Evolutionary conservation across 2,797 vertebrate species (phyloP), one percentile per base, ranked within the genome.

Genomic region (Cryptoprocta ferox): DNA sequence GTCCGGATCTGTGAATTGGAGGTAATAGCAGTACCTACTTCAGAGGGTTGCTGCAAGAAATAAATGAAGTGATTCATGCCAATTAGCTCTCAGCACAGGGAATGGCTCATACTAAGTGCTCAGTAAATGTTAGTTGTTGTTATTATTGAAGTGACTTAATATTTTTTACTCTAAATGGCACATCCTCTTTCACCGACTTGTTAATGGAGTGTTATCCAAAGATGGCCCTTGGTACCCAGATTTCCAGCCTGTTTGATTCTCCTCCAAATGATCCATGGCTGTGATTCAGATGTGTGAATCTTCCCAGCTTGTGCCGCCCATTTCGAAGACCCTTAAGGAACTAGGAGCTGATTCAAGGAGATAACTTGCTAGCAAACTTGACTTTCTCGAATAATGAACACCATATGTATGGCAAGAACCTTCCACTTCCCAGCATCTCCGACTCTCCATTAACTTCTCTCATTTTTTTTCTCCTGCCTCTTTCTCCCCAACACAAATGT

Each of bases 61-160:
- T 59, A 66, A 95, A 59, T 70, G 66, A 93, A 81, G 21, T 92
- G 92, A 95, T 92, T 95, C 90, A 83, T 15, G 18, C 87, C 92
- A 87, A 37, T 95, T 93, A 96, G 53, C 89, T 96, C 86, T 84
- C 26, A 79, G 65, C 71, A 70, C 45, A 16, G 4, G 19, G 71
- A 91, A n/a, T 87, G 71, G 93, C 30, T 95, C 21, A 6, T 73
- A 14, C n/a, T 79, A 94, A 78, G 59, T 79, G 87, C 70, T 97
- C 96, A 88, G 70, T 90, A 96, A 96, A 87, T 89, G 89, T 95
- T 81, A 88, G 71, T 90, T 95, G 32, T 19, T 87, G 26, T 88
- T 92, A 56, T 93, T 94, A 70, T 18, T 89, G 73, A 95, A 92
- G 32, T 96, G 75, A 96, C 76, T 92, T 94, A 82, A 92, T 82